Conservation (phyloP, 2,113 vertebrate genomes). For the Hydrochoerus hydrochaeris region DNA sequence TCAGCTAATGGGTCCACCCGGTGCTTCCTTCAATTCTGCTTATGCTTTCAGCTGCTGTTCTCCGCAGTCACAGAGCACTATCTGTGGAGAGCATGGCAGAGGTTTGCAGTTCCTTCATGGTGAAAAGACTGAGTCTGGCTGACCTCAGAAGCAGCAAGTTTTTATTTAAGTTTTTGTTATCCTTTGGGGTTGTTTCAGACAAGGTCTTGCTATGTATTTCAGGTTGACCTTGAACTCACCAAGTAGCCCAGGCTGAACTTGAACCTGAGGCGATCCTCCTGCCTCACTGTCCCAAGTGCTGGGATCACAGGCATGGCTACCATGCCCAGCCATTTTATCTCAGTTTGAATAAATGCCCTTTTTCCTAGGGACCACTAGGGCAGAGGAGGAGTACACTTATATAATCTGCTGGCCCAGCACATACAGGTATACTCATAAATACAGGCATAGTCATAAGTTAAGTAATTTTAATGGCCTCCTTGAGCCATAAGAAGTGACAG, state of each 20-base stretch:
- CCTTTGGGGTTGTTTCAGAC: neutral
- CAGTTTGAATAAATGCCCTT: conserved; percentile 28
- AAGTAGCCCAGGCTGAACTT: neutral
- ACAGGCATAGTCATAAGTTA: neutral
- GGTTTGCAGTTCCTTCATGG: neutral
- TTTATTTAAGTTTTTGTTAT: neutral
- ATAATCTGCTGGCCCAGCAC: neutral
- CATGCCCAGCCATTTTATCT: neutral
- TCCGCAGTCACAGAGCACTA: neutral
- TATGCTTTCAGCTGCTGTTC: neutral
- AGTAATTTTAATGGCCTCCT: neutral
- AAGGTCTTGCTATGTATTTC: neutral
- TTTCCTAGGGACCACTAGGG: neutral
- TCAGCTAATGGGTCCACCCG: no score
- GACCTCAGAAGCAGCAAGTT: conserved; percentile 15
- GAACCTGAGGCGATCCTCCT: no score
- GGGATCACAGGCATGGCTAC: neutral
- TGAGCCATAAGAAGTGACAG: neutral
- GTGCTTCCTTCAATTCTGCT: neutral
- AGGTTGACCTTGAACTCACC: neutral
- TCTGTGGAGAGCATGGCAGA: neutral
- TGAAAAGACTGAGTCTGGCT: neutral
- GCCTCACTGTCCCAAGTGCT: neutral
- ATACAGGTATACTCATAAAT: neutral
- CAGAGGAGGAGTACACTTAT: neutral